Base-by-base conservation (phyloP, 2,113 vertebrate genomes). In the Tragelaphus scriptus region DNA sequence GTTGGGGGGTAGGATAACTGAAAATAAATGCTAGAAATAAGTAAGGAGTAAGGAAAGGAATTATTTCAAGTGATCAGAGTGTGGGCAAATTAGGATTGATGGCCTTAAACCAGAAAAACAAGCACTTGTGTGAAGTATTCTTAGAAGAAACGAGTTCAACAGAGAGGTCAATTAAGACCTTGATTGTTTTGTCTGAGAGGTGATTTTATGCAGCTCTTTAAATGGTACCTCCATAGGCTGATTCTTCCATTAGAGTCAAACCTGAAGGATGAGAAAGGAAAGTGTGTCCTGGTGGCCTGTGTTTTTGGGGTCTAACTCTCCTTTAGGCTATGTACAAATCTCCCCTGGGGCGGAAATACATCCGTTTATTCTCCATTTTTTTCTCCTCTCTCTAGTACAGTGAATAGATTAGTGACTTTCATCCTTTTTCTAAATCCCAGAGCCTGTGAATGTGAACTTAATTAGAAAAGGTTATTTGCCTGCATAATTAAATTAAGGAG, bases 41-140 rank as follows among this genome's bases (percentile, higher is more conserved):
- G 80, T 95, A 88, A 93, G 65, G 84, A 68, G 80, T 77, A 91
- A 61, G 59, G 32, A 81, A 85, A 95, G 14, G 47, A 95, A 88
- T 86, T 55, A 96, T 90, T 86, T 88, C 75, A 94, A 68, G 87
- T 97, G 87, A 95, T 90, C 90, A 80, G 28, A 79, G 28, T 32
- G 3, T 93, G 65, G 61, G 47, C 23, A 94, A 97, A 97, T 11
- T 88, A 85, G 47, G 21, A 86, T 77, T 0, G 0, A 95, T 95
- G n/a, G 2, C 5, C 51, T 96, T 81, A 93, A 97, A 88, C 32
- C n/a, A 81, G 30, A 63, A 92, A 96, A 91, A 12, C 7, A 85
- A 93, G 79, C 2, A 23, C 63, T 89, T 90, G 4, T 49, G 10
- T 65, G 25, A 95, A 90, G 56, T 71, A 65, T 90, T 93, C 85